phyloP scores from a whole-genome alignment of 2,797 vertebrate species.

The Thripadectes ignobilis region DNA sequence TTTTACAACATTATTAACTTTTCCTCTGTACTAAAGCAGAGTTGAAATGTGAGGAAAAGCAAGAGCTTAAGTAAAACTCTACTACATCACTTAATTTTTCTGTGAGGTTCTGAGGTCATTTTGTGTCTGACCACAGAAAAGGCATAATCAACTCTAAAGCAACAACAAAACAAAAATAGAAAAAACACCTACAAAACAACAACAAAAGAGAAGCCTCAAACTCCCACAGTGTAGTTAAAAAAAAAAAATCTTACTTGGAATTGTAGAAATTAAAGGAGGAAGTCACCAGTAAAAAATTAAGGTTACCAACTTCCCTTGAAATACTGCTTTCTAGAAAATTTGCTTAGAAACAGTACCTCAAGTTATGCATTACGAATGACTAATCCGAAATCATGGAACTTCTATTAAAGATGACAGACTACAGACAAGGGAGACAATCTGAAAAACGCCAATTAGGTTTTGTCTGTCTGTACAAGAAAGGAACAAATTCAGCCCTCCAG shows the following conservation, averaged over 20 bases:
- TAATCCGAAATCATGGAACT: background rate
- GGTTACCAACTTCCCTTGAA: background rate
- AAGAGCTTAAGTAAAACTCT: background rate
- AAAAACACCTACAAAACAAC: accelerated
- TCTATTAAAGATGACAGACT: background rate
- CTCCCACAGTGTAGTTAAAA: background rate
- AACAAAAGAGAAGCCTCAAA: background rate
- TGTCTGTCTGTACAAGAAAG: background rate
- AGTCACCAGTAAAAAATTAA: background rate
- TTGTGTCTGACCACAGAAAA: background rate
- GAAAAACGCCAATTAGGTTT: background rate
- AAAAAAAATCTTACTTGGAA: background rate
- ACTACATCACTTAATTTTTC: background rate
- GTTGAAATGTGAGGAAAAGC: background rate
- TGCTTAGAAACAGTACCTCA: background rate
- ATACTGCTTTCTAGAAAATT: background rate
- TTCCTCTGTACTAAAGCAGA: background rate
- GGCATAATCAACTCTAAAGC: background rate
- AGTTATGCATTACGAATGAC: background rate
- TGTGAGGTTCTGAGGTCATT: background rate
- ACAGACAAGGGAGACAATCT: background rate
- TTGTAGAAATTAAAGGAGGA: background rate
- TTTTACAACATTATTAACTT: background rate
- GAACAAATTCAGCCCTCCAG: background rate
- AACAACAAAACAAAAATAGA: background rate